Percentiles rank a stretch among this genome's conserved stretches.
Conservation (phyloP, 2,888 invertebrate species). For the Rhopalosiphum nymphaeae region DNA sequence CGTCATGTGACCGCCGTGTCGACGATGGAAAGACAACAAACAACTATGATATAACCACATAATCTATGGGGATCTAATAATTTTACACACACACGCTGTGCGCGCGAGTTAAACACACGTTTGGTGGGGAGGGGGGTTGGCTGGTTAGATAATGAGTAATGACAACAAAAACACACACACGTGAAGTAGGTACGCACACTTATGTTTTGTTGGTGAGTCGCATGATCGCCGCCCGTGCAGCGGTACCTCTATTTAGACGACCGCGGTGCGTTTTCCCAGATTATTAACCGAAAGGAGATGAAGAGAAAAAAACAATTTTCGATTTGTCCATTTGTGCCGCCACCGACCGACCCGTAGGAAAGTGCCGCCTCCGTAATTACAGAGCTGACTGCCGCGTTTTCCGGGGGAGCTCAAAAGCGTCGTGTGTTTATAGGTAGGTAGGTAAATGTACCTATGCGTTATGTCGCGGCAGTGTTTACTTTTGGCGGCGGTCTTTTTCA, state of each 20-base stretch:
- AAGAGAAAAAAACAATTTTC: constrained; percentile 52
- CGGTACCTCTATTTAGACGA: neutral
- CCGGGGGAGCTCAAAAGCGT: neutral
- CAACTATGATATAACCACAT: neutral
- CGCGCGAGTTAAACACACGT: constrained; percentile 16
- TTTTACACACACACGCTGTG: constrained; percentile 24
- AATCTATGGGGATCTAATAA: constrained; percentile 33
- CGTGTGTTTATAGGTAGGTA: neutral
- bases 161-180: neutral
- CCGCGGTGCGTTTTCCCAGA: constrained; percentile 52
- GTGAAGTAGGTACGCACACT: neutral
- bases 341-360: constrained; percentile 19
- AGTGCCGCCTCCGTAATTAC: constrained; percentile 34
- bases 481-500: constrained; percentile 40
- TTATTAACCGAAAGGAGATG: constrained; percentile 45
- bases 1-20: neutral
- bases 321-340: constrained; percentile 57
- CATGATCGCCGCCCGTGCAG: neutral
- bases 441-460: neutral
- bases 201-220: neutral
- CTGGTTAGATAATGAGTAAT: neutral
- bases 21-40: constrained; percentile 15
- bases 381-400: constrained; percentile 18
- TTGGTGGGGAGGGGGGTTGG: neutral
- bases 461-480: constrained; percentile 37